Conservation (phyloP, 2,888 invertebrate genomes). For the Leptothorax acervorum region DNA sequence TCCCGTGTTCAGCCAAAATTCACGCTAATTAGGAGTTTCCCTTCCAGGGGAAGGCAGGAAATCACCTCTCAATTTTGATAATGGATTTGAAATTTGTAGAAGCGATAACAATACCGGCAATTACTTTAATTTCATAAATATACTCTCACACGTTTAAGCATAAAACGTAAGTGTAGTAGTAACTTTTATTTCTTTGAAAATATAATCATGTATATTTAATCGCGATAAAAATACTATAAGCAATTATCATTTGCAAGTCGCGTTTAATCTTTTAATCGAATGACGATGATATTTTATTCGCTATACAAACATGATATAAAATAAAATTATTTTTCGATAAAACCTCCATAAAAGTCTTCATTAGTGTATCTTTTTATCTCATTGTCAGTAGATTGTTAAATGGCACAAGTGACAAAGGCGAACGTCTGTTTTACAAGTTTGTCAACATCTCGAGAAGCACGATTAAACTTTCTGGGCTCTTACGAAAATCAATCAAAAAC, state of each 20-base stretch:
- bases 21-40: slow-evolving; percentile 35
- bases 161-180: not conserved
- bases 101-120: slow-evolving; percentile 1
- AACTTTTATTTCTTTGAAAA: not conserved
- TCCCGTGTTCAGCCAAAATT: slow-evolving; percentile 39
- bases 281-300: not conserved
- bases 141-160: not conserved
- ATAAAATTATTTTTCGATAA: not conserved
- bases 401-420: not conserved
- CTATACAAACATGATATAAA: not conserved
- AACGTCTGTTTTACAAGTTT: slow-evolving; percentile 8
- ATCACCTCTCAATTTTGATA: slow-evolving; percentile 52
- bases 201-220: not conserved
- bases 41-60: slow-evolving; percentile 16
- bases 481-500: slow-evolving; percentile 45
- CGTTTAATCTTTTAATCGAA: not conserved
- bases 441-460: slow-evolving; percentile 6
- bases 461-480: slow-evolving; percentile 47
- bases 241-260: not conserved
- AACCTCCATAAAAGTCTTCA: slow-evolving; percentile 10
- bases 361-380: not conserved
- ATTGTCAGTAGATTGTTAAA: not conserved
- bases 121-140: not conserved
- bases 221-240: not conserved
- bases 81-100: slow-evolving; percentile 35